Percentiles rank a stretch among this genome's conserved stretches.
phyloP scores from a whole-genome alignment of 2,888 invertebrate genomes.

The Ophion slaviceki region DNA sequence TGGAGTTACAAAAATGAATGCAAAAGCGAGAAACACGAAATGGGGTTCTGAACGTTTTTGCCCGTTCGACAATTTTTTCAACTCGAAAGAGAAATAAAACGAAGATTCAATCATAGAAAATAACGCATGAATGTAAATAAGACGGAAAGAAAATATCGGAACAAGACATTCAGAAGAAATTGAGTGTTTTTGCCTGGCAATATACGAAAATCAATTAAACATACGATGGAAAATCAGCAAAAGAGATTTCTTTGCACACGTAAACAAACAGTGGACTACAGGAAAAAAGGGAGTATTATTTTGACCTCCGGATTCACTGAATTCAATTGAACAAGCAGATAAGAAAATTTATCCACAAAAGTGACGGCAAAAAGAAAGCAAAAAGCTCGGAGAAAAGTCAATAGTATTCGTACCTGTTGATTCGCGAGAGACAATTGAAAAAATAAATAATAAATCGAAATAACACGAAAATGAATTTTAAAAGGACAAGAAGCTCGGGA shows the following conservation, averaged over 20 bases:
- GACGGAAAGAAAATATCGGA: background rate
- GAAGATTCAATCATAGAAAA: background rate
- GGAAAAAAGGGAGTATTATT: background rate
- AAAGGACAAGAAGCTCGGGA: background rate
- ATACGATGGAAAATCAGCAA: background rate
- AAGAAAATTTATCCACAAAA: background rate
- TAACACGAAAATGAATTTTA: background rate
- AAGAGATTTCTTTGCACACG: background rate
- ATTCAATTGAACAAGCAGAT: background rate
- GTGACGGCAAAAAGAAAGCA: background rate
- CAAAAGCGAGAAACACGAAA: background rate
- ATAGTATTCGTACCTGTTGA: background rate
- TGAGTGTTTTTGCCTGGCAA: no score
- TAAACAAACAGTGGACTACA: background rate
- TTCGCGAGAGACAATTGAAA: background rate
- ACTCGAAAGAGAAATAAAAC: background rate
- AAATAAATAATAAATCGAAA: background rate
- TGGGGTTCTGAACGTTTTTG: background rate
- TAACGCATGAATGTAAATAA: no score
- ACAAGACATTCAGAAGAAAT: background rate
- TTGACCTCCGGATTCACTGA: background rate
- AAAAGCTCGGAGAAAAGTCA: background rate
- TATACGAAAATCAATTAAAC: no score
- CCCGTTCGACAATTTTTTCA: background rate
- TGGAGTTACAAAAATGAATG: background rate